These are phyloP conservation scores for Podargus strigoides DNA, from an alignment of 2,797 vertebrate genomes.

Conservation along the genomic window DNA sequence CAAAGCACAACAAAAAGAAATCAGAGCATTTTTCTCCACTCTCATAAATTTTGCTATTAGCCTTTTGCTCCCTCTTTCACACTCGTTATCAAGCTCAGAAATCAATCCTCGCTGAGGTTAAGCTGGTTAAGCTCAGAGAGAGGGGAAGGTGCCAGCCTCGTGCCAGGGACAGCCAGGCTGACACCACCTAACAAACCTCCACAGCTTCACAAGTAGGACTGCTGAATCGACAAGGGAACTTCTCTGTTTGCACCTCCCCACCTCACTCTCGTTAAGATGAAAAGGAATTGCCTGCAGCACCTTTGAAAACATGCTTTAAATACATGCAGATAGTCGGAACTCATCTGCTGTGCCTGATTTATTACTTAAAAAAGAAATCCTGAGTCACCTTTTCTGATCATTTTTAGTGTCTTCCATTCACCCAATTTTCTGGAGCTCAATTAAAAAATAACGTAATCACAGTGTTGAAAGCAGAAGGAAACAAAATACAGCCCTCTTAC, in stretches of 20 bases:
- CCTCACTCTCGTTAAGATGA: not conserved
- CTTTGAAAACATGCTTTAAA: not conserved
- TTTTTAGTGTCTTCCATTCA: not conserved
- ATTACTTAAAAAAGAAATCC: not conserved
- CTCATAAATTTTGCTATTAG: not conserved
- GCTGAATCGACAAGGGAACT: not conserved
- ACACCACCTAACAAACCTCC: not conserved
- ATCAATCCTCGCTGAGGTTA: not conserved
- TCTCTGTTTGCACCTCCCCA: not conserved
- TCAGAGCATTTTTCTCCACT: not conserved
- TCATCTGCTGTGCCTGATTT: not conserved
- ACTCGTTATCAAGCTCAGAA: not conserved
- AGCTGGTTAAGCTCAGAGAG: not conserved
- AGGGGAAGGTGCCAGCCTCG: not conserved
- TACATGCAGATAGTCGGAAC: not conserved
- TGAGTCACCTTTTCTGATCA: not conserved
- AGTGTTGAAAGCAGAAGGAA: not conserved
- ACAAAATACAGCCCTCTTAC: not conserved
- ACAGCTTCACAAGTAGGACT: not conserved
- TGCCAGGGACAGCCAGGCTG: not conserved
- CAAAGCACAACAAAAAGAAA: not conserved
- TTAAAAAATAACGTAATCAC: not conserved
- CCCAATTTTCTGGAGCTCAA: not conserved
- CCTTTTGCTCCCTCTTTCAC: not conserved
- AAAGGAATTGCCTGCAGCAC: not conserved